A percentile compares a stretch with the other conserved stretches of the same genome.
Conservation (phyloP, 2,113 vertebrate species). For the Syngnathus typhle region DNA sequence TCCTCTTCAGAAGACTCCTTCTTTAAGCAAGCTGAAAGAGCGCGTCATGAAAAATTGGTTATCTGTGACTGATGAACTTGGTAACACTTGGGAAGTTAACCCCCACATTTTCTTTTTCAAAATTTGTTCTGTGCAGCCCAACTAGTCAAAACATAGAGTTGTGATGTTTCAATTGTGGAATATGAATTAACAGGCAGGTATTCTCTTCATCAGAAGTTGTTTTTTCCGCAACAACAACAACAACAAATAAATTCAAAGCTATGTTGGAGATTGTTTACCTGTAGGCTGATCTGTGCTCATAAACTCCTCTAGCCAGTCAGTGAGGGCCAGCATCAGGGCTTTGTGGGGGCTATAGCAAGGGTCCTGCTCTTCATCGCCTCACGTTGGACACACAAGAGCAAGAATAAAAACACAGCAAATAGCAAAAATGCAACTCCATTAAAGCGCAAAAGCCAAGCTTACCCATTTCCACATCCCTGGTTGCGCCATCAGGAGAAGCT, state of each 20-base stretch:
- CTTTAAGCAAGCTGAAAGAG: conserved; percentile 25
- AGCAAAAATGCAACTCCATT: not conserved
- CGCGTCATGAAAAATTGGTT: not conserved
- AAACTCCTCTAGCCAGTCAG: conserved; percentile 91
- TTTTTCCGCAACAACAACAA: not conserved
- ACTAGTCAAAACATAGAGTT: no score
- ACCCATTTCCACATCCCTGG: conserved; percentile 91
- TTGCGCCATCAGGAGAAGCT: conserved; percentile 76
- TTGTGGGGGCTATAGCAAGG: conserved; percentile 86
- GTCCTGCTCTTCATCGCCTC: conserved; percentile 87
- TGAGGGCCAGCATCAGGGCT: conserved; percentile 84
- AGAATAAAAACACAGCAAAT: not conserved
- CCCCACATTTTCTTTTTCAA: no score
- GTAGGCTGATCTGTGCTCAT: conserved; percentile 76
- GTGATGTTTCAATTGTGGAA: no score
- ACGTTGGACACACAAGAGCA: conserved; percentile 14
- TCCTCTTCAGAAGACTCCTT: conserved; percentile 66
- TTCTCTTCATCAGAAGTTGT: not conserved
- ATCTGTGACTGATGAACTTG: not conserved
- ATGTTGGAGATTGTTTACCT: conserved; percentile 62
- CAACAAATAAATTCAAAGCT: not conserved
- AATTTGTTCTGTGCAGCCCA: no score
- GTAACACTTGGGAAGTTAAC: no score
- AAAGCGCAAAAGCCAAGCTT: conserved; percentile 31
- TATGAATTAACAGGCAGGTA: not conserved